Conservation (phyloP, 1,140 invertebrate genomes). For the Cyrtorhinus lividipennis region DNA sequence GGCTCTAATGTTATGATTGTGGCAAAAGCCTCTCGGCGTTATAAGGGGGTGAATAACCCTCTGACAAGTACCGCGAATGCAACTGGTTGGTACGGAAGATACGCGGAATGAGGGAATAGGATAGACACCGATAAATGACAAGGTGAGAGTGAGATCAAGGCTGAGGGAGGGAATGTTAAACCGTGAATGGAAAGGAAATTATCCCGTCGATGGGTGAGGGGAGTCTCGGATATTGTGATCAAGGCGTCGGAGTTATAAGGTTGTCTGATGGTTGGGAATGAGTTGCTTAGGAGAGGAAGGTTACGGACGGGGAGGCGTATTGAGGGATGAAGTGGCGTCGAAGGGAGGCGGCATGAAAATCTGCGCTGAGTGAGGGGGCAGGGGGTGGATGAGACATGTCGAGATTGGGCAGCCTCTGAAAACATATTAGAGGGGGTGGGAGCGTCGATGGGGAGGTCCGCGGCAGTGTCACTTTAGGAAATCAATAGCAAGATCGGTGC, state of each 20-base stretch:
- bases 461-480: background rate
- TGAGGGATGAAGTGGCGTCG: background rate
- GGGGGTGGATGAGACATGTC: background rate
- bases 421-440: background rate
- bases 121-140: too few relatives aligned
- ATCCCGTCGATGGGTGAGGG: background rate
- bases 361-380: background rate
- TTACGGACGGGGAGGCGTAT: background rate
- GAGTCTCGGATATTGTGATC: background rate
- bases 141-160: too few relatives aligned
- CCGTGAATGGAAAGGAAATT: slow-evolving; percentile 1
- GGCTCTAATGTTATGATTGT: too few relatives aligned
- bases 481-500: background rate
- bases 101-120: too few relatives aligned
- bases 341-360: background rate
- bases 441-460: background rate
- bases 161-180: background rate
- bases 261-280: background rate
- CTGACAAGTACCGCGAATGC: too few relatives aligned
- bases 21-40: too few relatives aligned
- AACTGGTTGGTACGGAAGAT: too few relatives aligned
- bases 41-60: too few relatives aligned
- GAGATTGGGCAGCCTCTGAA: background rate
- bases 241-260: background rate
- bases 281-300: background rate